phyloP scores from a whole-genome alignment of 2,797 vertebrate species.

The Staurois parvus region DNA sequence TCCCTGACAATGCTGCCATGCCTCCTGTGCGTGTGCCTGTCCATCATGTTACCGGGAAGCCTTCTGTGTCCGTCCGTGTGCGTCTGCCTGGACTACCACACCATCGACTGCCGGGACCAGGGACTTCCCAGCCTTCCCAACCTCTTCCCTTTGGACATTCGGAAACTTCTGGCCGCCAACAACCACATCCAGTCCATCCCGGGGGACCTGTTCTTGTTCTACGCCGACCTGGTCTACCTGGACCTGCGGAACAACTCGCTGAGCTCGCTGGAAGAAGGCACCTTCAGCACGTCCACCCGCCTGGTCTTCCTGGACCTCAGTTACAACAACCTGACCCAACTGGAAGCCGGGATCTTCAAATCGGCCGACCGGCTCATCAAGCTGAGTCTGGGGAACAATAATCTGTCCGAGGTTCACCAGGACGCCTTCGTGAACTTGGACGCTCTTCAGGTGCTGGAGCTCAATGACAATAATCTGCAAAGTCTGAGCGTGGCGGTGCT shows the following conservation, averaged over 20 bases:
- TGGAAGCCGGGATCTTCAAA: conserved; percentile 89
- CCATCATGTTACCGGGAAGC: conserved; percentile 79
- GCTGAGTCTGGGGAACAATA: conserved; percentile 90
- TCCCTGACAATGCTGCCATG: conserved; percentile 86
- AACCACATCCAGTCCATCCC: conserved; percentile 93
- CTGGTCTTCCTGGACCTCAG: conserved; percentile 94
- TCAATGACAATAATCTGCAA: conserved; percentile 92
- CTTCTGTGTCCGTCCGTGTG: conserved; percentile 88
- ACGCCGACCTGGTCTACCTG: conserved; percentile 94
- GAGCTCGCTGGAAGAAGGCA: conserved; percentile 88
- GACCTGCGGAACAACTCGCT: conserved; percentile 97
- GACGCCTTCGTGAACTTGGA: conserved; percentile 92
- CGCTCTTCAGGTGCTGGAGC: conserved; percentile 91
- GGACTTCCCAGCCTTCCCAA: conserved; percentile 90
- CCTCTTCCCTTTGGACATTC: conserved; percentile 91
- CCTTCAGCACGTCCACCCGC: conserved; percentile 91
- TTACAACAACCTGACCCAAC: conserved; percentile 94
- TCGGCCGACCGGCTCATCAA: conserved; percentile 91
- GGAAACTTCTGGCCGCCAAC: conserved; percentile 90
- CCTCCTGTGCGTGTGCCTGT: conserved; percentile 74
- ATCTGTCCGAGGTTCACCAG: conserved; percentile 87
- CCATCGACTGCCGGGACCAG: conserved; percentile 93
- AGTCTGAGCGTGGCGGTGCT: conserved; percentile 87
- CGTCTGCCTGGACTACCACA: conserved; percentile 92
- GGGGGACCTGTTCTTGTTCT: conserved; percentile 93